A percentile compares a stretch with the other conserved stretches of the same genome.
phyloP scores from a whole-genome alignment of 2,888 invertebrate species.

The Orthonevra nobilis region DNA sequence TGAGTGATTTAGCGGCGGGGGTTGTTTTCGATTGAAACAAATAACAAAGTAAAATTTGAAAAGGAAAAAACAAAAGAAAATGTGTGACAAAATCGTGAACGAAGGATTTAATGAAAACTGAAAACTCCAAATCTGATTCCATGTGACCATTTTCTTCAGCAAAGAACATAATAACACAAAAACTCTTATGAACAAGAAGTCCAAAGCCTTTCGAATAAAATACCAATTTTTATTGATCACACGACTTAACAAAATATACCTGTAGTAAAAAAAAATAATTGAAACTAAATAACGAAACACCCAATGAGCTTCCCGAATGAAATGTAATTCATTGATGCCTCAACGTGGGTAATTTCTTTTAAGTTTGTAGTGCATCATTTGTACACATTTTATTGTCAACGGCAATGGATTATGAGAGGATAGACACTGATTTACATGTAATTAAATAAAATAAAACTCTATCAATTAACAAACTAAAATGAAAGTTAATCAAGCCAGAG shows the following conservation, averaged over 20 bases:
- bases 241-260: no score
- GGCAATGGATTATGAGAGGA: constrained; percentile 45
- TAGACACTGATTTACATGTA: constrained; percentile 40
- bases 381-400: constrained; percentile 33
- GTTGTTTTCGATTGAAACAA: constrained; percentile 66
- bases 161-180: neutral
- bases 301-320: constrained; percentile 43
- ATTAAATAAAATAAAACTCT: neutral
- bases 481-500: constrained; percentile 56
- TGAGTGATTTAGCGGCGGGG: constrained; percentile 61
- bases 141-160: constrained; percentile 21
- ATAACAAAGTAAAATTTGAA: constrained; percentile 35
- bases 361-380: constrained; percentile 28
- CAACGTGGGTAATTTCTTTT: no score
- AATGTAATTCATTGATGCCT: constrained; percentile 37
- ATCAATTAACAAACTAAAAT: constrained; percentile 20
- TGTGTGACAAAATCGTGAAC: constrained; percentile 53
- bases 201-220: constrained; percentile 7
- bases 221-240: constrained; percentile 15
- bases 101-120: constrained; percentile 46
- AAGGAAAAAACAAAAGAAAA: constrained; percentile 26
- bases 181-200: constrained; percentile 1
- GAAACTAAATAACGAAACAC: constrained; percentile 32
- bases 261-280: constrained; percentile 3
- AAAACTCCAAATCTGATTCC: constrained; percentile 29